Percentiles rank a stretch among this genome's conserved stretches.
Evolutionary conservation across 2,113 vertebrate genomes (phyloP).

Genomic region (Orthonyx spaldingii): DNA sequence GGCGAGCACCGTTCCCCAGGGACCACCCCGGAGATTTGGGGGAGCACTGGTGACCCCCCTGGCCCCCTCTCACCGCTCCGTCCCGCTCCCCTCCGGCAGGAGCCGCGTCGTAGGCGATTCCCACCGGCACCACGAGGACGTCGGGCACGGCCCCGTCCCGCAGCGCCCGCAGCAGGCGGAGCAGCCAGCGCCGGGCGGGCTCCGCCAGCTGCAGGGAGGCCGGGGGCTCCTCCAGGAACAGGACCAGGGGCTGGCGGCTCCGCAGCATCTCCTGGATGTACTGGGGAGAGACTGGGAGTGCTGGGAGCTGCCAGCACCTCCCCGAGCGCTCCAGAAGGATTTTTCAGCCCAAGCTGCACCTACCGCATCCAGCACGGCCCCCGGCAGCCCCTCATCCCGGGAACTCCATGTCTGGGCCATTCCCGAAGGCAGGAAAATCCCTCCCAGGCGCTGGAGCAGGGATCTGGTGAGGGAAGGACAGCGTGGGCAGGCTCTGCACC

Average conservation of each 20-base stretch:
- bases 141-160: conserved; percentile 69
- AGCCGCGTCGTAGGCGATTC: conserved; percentile 77
- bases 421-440: conserved; percentile 65
- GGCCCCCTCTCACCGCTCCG: neutral
- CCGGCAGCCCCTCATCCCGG: neutral
- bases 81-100: neutral
- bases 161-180: conserved; percentile 66
- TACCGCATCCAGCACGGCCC: conserved; percentile 59
- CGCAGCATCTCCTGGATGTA: conserved; percentile 78
- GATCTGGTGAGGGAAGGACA: conserved; percentile 3
- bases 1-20: neutral
- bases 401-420: neutral
- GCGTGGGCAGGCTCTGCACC: fast-evolving
- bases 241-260: conserved; percentile 76
- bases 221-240: conserved; percentile 68
- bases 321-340: fast-evolving
- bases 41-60: neutral
- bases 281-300: conserved; percentile 45
- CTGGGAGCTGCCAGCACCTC: neutral
- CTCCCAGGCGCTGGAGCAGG: conserved; percentile 65
- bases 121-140: conserved; percentile 79
- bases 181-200: conserved; percentile 57
- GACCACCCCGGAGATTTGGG: neutral
- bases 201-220: conserved; percentile 65
- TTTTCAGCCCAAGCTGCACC: neutral